Base-by-base conservation (phyloP, 2,888 invertebrate genomes). In the Scaptomyza reducta region DNA sequence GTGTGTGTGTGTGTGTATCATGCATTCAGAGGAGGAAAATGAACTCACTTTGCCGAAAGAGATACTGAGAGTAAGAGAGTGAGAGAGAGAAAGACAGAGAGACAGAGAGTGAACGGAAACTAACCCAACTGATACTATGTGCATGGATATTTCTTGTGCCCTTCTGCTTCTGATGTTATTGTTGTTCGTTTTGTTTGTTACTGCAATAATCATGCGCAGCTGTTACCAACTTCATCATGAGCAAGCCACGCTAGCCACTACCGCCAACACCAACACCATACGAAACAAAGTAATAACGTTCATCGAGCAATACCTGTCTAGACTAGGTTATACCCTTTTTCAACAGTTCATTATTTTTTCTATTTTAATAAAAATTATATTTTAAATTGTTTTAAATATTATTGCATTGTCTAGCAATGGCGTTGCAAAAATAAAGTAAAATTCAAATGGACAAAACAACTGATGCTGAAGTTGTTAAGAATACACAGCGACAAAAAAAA, bases 191-290 rank as follows among this genome's bases (percentile, higher is more conserved):
- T 40, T 16, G 38, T 31, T 50, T 59, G 62, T 54, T 71, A 57
- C 54, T 60, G 55, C 70, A 70, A 74, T 74, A 79, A 71, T 79
- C 70, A 74, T 64, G 58, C 64, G 77, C 74, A 79, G 77, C 75
- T 80, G 75, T 74, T 79, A 57, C 72, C 61, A 47, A 27, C 31
- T 16, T 45, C 63, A 62, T 45, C 50, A 33, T 44, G 38, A 44
- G 10, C 25, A 35, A 56, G 14, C 40, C 40, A 47, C 22, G 41
- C 22, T n/a, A n/a, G n/a, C 27, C 35, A 44, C 18, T 18, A 44
- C 41, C 33, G 18, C 40, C 40, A 45, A 55, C 44, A 59, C 25
- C 44, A 40, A 50, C 44, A 59, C 10, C 44, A 57, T 16, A 33
- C 22, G 13, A 31, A 41, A 31, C 6, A 10, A 22, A 40, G 38